Evolutionary conservation across 2,113 vertebrate genomes (phyloP), one percentile per base, ranked within the genome.

Genomic region (Stictonetta naevosa): DNA sequence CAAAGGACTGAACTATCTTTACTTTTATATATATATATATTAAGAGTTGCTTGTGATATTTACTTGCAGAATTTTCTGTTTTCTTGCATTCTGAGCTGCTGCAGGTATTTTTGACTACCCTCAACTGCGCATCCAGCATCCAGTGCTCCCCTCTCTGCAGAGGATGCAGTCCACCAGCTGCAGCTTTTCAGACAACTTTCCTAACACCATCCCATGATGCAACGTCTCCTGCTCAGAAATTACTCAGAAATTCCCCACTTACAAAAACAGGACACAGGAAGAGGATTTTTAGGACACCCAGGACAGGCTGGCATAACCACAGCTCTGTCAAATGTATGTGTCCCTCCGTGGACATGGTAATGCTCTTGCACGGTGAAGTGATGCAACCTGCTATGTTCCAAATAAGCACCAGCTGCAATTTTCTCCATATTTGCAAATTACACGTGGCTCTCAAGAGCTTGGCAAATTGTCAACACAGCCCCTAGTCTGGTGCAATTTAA

Each of bases 181-280:
- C 93, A 95, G 94, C 94, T 91, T 89, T 34, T 82, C 38, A 95
- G 93, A 95, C 83, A 89, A 44, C 81, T 95, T 95, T 96, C 94
- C 95, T 87, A 92, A 93, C 74, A 68, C 81, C 81, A 79, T 93
- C 69, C 95, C 94, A 95, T 97, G 96, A 97, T 91, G 95, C 94
- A 97, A 96, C 0, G 93, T 96, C 96, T 97, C 91, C 95, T 93
- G 95, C 89, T 79, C 93, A 84, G 89, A 91, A 96, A 95, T 97
- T 97, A 97, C 93, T 97, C 96, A 97, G 89, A 97, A 97, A 93
- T 96, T 96, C 93, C 86, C 89, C 78, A 29, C 83, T 96, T 96
- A 92, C 48, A 81, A 92, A 87, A 93, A 96, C 93, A 96, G 94
- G 94, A 93, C 89, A 79, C 77, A 79, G 95, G 91, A 96, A 95